Evolutionary conservation across 2,888 invertebrate species (phyloP), one percentile per base, ranked within the genome.

Genomic region (Halocaridina rubra): DNA sequence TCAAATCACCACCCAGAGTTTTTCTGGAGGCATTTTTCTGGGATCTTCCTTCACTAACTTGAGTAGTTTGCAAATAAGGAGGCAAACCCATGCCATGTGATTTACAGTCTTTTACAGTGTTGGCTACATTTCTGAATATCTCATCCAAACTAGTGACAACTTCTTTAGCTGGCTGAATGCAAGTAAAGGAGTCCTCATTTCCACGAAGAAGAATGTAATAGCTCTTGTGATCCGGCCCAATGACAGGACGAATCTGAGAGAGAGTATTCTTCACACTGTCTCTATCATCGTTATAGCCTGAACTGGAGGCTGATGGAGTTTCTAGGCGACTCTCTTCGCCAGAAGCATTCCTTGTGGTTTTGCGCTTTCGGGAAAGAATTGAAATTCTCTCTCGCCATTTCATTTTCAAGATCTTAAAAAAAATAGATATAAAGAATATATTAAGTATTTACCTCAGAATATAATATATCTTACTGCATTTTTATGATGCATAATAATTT

Each of bases 371-470:
- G 72, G 80, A 80, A 8, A 80, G 27, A 57, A 80, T 78, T 27
- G 82, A 84, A 71, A 84, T 84, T 71, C 82, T 69, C 29, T 84
- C 82, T 57, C 82, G 71, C 82, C 82, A 84, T 57, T 84, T 84
- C 82, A 84, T 84, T n/a, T 67, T 22, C 77, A 67, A 77, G 46
- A 72, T 24, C 82, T 84, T 71, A n/a, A 64, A 24, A 16, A 80
- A 16, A 13, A 7, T 10, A 69, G 61, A 29, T n/a, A n/a, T n/a
- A n/a, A n/a, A n/a, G n/a, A n/a, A n/a, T n/a, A n/a, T n/a, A n/a
- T n/a, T n/a, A n/a, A n/a, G n/a, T n/a, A n/a, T n/a, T n/a, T n/a
- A n/a, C n/a, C n/a, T n/a, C n/a, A n/a, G n/a, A n/a, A n/a, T n/a
- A n/a, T n/a, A n/a, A n/a, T n/a, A n/a, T n/a, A n/a, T n/a, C n/a